Conservation (phyloP, 2,797 vertebrate genomes). For the Coracias cyanogaster region DNA sequence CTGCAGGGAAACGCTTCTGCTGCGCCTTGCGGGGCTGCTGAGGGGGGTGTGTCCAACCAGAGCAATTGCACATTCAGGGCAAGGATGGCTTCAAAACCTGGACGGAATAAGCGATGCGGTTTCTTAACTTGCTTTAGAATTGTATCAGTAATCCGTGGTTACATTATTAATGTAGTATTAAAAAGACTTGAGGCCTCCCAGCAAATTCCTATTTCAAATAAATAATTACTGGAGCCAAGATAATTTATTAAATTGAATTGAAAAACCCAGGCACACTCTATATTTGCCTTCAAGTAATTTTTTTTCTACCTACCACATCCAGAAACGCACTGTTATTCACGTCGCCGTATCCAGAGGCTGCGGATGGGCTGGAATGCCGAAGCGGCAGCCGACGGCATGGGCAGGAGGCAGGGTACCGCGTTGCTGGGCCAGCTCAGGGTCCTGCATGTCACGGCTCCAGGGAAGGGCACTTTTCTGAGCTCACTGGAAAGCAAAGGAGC, state of each 20-base stretch:
- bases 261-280: not conserved
- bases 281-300: not conserved
- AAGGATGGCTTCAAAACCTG: not conserved
- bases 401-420: fast-evolving
- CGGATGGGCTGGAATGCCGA: not conserved
- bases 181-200: constrained; percentile 12
- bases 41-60: not conserved
- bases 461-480: not conserved
- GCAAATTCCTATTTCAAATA: constrained; percentile 32
- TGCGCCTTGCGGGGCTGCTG: not conserved
- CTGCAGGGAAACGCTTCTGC: not conserved
- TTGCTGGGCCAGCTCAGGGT: not conserved
- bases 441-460: not conserved
- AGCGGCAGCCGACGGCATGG: fast-evolving
- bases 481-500: not conserved
- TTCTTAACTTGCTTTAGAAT: not conserved
- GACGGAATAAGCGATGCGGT: fast-evolving
- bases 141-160: not conserved
- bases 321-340: not conserved
- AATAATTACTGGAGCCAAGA: constrained; percentile 31
- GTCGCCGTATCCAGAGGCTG: not conserved
- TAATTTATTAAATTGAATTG: constrained; percentile 35
- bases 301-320: not conserved
- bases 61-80: not conserved
- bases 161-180: not conserved